Base-by-base conservation (phyloP, 2,888 invertebrate species). In the Fissipunctia ypsillon region DNA sequence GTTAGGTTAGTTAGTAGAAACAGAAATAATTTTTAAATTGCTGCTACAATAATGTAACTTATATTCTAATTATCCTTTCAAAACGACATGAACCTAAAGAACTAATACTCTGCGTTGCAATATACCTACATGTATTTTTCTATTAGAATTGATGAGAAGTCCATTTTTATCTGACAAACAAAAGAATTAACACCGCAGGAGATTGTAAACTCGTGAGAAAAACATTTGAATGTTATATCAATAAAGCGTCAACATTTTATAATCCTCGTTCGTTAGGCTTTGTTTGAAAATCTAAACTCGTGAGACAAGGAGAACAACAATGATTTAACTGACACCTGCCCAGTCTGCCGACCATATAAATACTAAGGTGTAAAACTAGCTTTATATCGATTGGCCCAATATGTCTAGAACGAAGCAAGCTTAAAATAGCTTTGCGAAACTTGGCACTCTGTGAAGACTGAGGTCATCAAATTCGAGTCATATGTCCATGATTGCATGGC, bases 361-460 rank as follows among this genome's bases (percentile, higher is more conserved):
- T 61, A 65, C 45, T 70, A 64, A 71, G 48, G 69, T 77, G 74
- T 73, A 75, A 76, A 71, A 48, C 60, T 78, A 69, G 57, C 43
- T 75, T 57, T 81, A 78, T 66, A 68, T 76, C 65, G 59, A 79
- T 81, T 79, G 68, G 60, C 65, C 68, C 70, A 77, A 81, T 83
- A 75, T 67, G 74, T 75, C 69, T 73, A 78, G 57, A 72, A 78
- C 82, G 85, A 85, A 73, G 70, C 70, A 66, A 73, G 80, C 85
- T 88, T 77, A 84, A 91, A 93, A 92, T 94, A 93, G 89, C 89
- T 80, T 80, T 87, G 87, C 78, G 85, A 88, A 89, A 90, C 89
- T 92, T 93, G 93, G 92, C 93, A 93, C 90, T 90, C 81, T 78
- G 69, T 74, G 87, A 76, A 63, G 64, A 76, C 83, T 91, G 91